Evolutionary conservation across 2,797 vertebrate genomes (phyloP).

Genomic region (Tenualosa ilisha): DNA sequence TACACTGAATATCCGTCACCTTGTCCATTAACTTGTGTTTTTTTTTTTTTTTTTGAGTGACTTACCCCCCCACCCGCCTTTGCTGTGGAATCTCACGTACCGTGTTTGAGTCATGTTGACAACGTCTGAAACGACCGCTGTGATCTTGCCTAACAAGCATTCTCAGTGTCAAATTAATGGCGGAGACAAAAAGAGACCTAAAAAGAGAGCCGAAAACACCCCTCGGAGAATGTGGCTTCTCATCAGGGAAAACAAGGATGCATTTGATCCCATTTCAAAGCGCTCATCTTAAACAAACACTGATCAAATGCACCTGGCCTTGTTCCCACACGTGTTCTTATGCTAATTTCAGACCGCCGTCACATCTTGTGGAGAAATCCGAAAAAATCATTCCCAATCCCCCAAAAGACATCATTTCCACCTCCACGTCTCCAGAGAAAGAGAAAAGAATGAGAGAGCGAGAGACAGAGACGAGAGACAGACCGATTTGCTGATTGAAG

Average conservation of each 20-base stretch:
- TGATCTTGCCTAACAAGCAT: slow-evolving; percentile 79
- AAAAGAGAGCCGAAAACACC: slow-evolving; percentile 34
- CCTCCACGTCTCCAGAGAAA: not conserved
- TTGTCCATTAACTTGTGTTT: slow-evolving; percentile 49
- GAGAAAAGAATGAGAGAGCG: slow-evolving; percentile 14
- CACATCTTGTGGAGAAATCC: slow-evolving; percentile 17
- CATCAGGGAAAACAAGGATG: slow-evolving; percentile 59
- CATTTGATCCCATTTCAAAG: slow-evolving; percentile 61
- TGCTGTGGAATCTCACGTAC: slow-evolving; percentile 39
- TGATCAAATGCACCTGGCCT: slow-evolving; percentile 52
- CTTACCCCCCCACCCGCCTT: slow-evolving; percentile 27
- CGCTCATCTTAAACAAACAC: slow-evolving; percentile 51
- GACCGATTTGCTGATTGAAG: not conserved
- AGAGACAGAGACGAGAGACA: not conserved
- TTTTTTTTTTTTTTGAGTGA: slow-evolving; percentile 10
- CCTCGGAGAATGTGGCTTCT: slow-evolving; percentile 40
- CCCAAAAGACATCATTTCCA: slow-evolving; percentile 6
- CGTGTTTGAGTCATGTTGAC: slow-evolving; percentile 55
- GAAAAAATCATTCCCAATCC: not conserved
- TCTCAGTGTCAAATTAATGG: slow-evolving; percentile 74
- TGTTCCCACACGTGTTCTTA: slow-evolving; percentile 38
- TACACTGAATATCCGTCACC: slow-evolving; percentile 51
- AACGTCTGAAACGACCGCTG: slow-evolving; percentile 56
- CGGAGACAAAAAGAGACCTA: slow-evolving; percentile 50
- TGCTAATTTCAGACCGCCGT: slow-evolving; percentile 37